Conservation (phyloP, 2,888 invertebrate species). For the Nymphalis urticae region DNA sequence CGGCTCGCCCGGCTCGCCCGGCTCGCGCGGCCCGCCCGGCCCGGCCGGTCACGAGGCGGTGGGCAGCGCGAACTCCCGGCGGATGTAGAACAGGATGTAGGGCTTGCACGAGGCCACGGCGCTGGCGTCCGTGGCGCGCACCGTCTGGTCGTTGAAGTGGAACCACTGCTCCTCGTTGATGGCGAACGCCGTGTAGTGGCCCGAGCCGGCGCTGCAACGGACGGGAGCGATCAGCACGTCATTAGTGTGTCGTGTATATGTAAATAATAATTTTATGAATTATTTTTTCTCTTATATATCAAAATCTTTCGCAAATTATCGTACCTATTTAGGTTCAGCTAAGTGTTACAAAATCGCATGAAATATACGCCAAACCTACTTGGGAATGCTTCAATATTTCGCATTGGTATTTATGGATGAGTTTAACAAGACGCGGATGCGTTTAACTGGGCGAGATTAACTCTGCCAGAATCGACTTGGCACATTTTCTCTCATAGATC, state of each 20-base stretch:
- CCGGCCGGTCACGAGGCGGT: constrained; percentile 48
- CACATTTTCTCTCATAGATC: too few species aligned
- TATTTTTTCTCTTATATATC: not conserved
- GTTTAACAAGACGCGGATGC: too few species aligned
- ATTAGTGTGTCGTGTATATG: too few species aligned
- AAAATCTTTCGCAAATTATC: too few species aligned
- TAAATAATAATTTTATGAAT: too few species aligned
- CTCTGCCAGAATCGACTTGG: too few species aligned
- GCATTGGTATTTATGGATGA: too few species aligned
- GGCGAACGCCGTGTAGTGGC: constrained; percentile 93
- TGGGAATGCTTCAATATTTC: too few species aligned
- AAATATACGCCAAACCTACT: too few species aligned
- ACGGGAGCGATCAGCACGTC: not conserved
- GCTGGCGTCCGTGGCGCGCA: constrained; percentile 84
- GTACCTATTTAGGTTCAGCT: too few species aligned
- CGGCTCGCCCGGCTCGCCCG: not conserved
- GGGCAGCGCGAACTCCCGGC: constrained; percentile 82
- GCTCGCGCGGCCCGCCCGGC: constrained; percentile 20
- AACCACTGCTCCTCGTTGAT: constrained; percentile 90
- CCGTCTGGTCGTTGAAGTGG: constrained; percentile 92
- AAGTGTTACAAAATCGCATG: too few species aligned
- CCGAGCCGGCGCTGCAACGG: constrained; percentile 87
- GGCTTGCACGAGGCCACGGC: constrained; percentile 90
- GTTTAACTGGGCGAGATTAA: too few species aligned
- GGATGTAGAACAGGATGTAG: constrained; percentile 92